Base-by-base conservation (phyloP, 2,113 vertebrate species). In the Anoplopoma fimbria region DNA sequence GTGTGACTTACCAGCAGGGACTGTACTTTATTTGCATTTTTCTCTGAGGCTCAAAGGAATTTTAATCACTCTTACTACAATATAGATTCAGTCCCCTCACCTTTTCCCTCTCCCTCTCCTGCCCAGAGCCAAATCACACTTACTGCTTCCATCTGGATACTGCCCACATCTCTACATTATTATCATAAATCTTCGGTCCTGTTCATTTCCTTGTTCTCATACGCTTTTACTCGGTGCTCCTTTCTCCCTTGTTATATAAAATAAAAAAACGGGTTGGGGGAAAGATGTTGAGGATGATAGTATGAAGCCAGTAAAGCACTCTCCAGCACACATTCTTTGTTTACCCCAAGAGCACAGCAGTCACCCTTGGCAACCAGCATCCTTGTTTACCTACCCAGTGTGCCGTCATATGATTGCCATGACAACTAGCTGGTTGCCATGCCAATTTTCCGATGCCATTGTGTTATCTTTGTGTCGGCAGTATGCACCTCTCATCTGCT, bases 331-430 rank as follows among this genome's bases (percentile, higher is more conserved):
- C 75, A 87, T 86, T 89, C 82, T 91, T 86, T 94, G 92, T 94
- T 95, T 93, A 94, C 89, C 82, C 67, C 47, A 91, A 88, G 89
- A 94, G 89, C 88, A 82, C 85, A 89, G 91, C 91, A 87, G 94
- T 94, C 81, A 42, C 92, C 91, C 92, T 84, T 91, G 92, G 94
- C 94, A 93, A 95, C 94, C 74, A 85, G 89, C 88, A 92, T 95
- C 93, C 90, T 94, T 95, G 96, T 96, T 96, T 96, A 96, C 94
- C 91, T 93, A 95, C 90, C 93, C 93, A 91, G 94, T 95, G 95
- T 96, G 95, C 96, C 95, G 96, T 96, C 94, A 90, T 74, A 87
- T 29, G 33, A 95, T 97, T 93, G 93, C 96, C 92, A 94, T 94
- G 95, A 96, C 95, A 94, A 97, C 96, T 4, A 83, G 93, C 91